Conservation (phyloP, 1,140 invertebrate species). For the Epicauta chinensis region DNA sequence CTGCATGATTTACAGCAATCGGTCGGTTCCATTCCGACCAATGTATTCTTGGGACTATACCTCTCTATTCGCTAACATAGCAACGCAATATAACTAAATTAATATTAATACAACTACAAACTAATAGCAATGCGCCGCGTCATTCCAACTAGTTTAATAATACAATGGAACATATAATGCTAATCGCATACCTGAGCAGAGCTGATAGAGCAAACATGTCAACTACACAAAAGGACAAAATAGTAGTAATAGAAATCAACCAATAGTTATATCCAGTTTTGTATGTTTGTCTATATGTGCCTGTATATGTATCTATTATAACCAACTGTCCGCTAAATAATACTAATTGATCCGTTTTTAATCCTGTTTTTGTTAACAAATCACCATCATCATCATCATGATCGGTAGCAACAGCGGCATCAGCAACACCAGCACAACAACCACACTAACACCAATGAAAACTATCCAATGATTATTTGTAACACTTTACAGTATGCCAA, state of each 20-base stretch:
- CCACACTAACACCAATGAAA: slow-evolving; percentile 8
- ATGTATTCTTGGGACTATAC: too few relatives aligned
- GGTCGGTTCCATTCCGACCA: too few relatives aligned
- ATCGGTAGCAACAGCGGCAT: too few relatives aligned
- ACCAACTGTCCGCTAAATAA: slow-evolving; percentile 13
- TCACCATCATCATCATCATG: too few relatives aligned
- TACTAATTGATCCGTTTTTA: slow-evolving; percentile 26
- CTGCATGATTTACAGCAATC: too few relatives aligned
- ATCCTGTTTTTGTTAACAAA: slow-evolving; percentile 20
- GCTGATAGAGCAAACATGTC: slow-evolving; percentile 11
- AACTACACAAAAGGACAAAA: slow-evolving; percentile 14
- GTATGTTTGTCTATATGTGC: neutral
- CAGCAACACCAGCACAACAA: too few relatives aligned
- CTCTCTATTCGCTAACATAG: neutral
- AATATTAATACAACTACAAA: slow-evolving; percentile 7
- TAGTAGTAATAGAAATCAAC: slow-evolving; percentile 2
- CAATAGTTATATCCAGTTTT: slow-evolving; percentile 9
- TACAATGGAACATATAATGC: neutral
- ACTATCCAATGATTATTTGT: slow-evolving; percentile 20
- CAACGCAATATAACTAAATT: slow-evolving; percentile 7
- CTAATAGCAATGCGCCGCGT: neutral
- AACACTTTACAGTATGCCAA: neutral
- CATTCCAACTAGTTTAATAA: neutral
- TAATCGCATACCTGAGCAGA: slow-evolving; percentile 15
- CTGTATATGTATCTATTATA: too few relatives aligned